A percentile compares a stretch with the other conserved stretches of the same genome.
Conservation (phyloP, 2,888 invertebrate species). For the Phlogophora meticulosa region DNA sequence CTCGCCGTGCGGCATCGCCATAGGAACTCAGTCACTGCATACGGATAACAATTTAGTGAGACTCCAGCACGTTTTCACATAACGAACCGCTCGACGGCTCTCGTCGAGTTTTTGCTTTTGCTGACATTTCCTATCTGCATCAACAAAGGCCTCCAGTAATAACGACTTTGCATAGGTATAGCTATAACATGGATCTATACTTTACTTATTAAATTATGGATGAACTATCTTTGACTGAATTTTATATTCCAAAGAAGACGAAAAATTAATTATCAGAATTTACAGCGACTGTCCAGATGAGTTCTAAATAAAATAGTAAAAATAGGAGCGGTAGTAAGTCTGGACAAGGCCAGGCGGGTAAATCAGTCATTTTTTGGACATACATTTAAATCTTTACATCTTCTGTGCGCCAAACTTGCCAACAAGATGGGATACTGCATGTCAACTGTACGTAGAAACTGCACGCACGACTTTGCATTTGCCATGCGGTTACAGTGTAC, state of each 20-base stretch:
- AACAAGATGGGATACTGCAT: slow-evolving; percentile 1
- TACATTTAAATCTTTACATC: background rate
- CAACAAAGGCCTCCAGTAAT: slow-evolving; percentile 54
- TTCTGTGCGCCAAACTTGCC: background rate
- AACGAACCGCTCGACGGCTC: slow-evolving; percentile 57
- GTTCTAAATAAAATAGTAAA: background rate
- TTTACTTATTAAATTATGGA: slow-evolving; percentile 30
- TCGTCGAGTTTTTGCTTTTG: slow-evolving; percentile 58
- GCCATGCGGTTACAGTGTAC: no score
- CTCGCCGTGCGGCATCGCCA: slow-evolving; percentile 8
- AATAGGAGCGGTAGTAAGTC: no score
- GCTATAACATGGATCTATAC: background rate
- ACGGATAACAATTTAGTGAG: slow-evolving; percentile 54
- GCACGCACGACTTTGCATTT: background rate
- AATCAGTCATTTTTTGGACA: background rate
- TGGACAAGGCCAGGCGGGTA: background rate
- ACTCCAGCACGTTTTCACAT: slow-evolving; percentile 51
- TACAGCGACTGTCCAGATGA: background rate
- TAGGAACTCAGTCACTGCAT: slow-evolving; percentile 35
- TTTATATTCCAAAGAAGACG: background rate
- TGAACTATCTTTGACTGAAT: slow-evolving; percentile 10
- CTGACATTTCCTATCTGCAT: slow-evolving; percentile 56
- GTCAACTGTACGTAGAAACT: slow-evolving; percentile 5
- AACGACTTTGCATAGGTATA: slow-evolving; percentile 50
- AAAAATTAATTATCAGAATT: background rate